These are phyloP conservation scores for Tachina lurida DNA, from an alignment of 2,888 invertebrate genomes.

Conservation along the genomic window DNA sequence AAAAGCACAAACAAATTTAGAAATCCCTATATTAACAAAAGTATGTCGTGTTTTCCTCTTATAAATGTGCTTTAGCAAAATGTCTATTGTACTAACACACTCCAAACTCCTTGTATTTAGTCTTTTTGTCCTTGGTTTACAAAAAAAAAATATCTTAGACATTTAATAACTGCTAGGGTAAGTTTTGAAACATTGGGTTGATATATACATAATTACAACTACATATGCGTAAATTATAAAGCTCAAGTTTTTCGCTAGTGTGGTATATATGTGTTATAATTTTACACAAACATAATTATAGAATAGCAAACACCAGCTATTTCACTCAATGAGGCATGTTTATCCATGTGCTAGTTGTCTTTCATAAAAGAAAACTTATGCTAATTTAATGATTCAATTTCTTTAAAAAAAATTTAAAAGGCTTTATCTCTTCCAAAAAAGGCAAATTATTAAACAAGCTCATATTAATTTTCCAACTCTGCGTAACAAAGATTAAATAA, in stretches of 20 bases:
- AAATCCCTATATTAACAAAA: not conserved
- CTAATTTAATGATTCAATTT: conserved; percentile 63
- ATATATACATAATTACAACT: not conserved
- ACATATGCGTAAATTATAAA: not conserved
- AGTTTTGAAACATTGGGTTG: not conserved
- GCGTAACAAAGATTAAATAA: not conserved
- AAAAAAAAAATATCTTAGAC: conserved; percentile 10
- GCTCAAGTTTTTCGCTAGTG: not conserved
- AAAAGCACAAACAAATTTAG: not conserved
- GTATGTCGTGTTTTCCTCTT: not conserved
- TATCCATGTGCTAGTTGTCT: not conserved
- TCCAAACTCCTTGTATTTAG: not conserved
- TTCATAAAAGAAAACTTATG: conserved; percentile 17
- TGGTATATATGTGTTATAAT: conserved; percentile 13
- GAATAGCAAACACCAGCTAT: not conserved
- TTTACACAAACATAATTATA: conserved; percentile 26
- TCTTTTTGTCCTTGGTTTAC: not conserved
- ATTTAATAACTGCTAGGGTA: conserved; percentile 7
- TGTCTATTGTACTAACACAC: not conserved
- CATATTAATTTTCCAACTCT: not conserved
- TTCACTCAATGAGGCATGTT: too few relatives aligned
- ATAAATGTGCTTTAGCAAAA: conserved; percentile 5
- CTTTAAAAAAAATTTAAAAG: conserved; percentile 23
- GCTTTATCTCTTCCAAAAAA: not conserved
- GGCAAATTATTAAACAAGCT: not conserved